A percentile compares a stretch with the other conserved stretches of the same genome.
phyloP scores from a whole-genome alignment of 2,113 vertebrate genomes.

The Oreochromis aureus region DNA sequence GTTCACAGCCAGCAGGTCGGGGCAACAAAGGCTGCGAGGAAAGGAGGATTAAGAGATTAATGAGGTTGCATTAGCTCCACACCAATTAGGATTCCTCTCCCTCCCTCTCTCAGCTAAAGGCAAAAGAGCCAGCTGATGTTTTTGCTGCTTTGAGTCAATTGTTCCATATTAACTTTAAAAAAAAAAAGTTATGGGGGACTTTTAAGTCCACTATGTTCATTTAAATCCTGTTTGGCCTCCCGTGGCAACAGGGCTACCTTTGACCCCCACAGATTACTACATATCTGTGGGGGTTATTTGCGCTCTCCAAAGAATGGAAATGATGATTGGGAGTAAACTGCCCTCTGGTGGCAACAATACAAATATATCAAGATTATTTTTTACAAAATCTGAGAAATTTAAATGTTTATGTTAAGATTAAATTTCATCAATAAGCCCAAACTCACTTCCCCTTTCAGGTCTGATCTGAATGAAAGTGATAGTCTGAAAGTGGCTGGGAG shows the following conservation, averaged over 20 bases:
- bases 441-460: no score
- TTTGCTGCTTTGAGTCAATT: background rate
- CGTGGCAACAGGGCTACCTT: background rate
- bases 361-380: rapidly evolving
- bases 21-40: background rate
- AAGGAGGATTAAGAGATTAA: conserved; percentile 60
- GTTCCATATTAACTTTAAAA: background rate
- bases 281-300: background rate
- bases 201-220: background rate
- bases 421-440: background rate
- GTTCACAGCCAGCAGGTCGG: conserved; percentile 10
- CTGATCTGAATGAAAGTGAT: background rate
- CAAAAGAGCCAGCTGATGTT: background rate
- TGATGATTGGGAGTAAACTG: background rate
- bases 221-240: background rate
- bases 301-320: background rate
- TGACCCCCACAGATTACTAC: background rate
- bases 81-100: conserved; percentile 31
- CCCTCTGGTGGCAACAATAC: conserved; percentile 24
- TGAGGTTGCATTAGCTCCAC: conserved; percentile 25
- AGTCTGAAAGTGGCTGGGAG: background rate
- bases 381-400: background rate
- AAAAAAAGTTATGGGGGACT: background rate
- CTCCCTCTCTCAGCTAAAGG: background rate
- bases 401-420: background rate